Evolutionary conservation across 2,888 invertebrate species (phyloP).

Genomic region (Leptopilina myrica): DNA sequence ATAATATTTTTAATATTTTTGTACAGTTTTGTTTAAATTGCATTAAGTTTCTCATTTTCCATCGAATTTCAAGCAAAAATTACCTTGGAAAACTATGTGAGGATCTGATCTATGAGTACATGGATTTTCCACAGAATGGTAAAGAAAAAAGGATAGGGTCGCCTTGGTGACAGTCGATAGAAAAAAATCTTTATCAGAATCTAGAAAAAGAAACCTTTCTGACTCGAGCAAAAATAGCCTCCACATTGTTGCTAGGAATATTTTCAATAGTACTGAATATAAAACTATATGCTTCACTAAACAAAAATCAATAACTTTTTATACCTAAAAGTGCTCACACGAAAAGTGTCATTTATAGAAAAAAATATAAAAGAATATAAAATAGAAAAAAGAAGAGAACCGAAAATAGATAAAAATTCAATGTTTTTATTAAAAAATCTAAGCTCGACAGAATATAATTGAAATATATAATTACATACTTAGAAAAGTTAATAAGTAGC

Average conservation of each 20-base stretch:
- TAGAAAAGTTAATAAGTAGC: too few species aligned
- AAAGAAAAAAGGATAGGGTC: constrained; percentile 34
- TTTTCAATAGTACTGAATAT: neutral
- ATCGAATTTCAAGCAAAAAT: neutral
- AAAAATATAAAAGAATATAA: too few species aligned
- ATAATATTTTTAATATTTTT: neutral
- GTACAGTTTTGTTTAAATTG: neutral
- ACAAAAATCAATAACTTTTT: too few species aligned
- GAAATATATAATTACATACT: too few species aligned
- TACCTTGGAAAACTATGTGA: neutral
- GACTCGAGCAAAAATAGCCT: neutral
- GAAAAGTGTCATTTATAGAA: too few species aligned
- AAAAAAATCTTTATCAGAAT: constrained; percentile 11
- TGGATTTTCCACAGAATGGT: constrained; percentile 4
- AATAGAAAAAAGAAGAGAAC: too few species aligned
- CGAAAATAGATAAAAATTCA: too few species aligned
- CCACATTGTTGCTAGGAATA: neutral
- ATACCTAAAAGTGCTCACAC: too few species aligned
- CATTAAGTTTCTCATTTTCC: neutral
- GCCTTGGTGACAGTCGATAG: constrained; percentile 38
- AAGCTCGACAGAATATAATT: too few species aligned
- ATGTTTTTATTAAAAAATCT: too few species aligned
- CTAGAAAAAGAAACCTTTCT: constrained; percentile 1
- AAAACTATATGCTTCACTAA: neutral
- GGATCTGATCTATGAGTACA: constrained; percentile 30